A percentile compares a stretch with the other conserved stretches of the same genome.
Evolutionary conservation across 2,113 vertebrate genomes (phyloP).

Genomic region (Solea solea): DNA sequence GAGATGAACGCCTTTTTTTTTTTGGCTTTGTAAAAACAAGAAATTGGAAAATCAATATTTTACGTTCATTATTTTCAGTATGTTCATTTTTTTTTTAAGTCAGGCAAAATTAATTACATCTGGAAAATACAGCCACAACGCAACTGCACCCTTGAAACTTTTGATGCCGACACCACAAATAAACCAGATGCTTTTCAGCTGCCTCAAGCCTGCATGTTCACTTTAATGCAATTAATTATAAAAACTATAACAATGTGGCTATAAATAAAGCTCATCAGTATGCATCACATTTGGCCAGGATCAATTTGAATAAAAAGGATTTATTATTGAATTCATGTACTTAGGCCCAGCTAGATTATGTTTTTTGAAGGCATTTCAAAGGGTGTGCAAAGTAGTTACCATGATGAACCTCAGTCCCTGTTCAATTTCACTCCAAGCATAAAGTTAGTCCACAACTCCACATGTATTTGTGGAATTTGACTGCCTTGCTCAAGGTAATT

Average conservation of each 20-base stretch:
- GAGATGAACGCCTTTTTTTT: background rate
- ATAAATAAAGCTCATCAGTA: background rate
- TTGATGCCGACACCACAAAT: slow-evolving; percentile 11
- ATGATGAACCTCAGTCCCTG: background rate
- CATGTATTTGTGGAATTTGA: background rate
- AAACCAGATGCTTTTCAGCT: background rate
- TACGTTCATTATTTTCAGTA: background rate
- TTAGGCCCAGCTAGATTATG: background rate
- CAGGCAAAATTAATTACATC: background rate
- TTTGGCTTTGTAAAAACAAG: background rate
- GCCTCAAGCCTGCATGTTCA: background rate
- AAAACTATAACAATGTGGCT: background rate
- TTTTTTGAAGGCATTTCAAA: background rate
- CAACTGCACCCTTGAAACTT: background rate
- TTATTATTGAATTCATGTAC: background rate
- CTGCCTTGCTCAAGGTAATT: slow-evolving; percentile 9
- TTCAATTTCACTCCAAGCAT: background rate
- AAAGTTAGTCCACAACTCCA: background rate
- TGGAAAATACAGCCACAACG: background rate
- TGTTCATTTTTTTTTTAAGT: slow-evolving; percentile 4
- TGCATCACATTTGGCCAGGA: background rate
- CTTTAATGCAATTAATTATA: background rate
- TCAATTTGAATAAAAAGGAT: background rate
- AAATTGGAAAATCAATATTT: background rate
- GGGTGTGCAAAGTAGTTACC: background rate